Percentiles rank a stretch among this genome's conserved stretches.
Evolutionary conservation across 2,888 invertebrate species (phyloP).

Genomic region (Tachina fera): DNA sequence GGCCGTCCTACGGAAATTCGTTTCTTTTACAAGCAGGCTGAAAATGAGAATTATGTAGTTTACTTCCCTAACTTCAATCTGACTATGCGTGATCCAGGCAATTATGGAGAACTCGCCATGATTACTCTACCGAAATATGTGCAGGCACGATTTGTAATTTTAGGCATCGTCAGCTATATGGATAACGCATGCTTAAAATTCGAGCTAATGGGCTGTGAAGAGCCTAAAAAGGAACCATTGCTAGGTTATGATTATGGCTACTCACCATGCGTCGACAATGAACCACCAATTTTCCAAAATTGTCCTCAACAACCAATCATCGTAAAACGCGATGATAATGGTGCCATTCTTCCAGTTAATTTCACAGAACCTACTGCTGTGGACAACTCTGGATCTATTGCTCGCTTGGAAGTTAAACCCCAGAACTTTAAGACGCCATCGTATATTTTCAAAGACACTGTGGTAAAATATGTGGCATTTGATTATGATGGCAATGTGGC

Average conservation of each 20-base stretch:
- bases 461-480: constrained; percentile 97
- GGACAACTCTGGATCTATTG: constrained; percentile 98
- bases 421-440: constrained; percentile 95
- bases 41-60: constrained; percentile 96
- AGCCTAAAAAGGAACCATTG: constrained; percentile 91
- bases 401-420: constrained; percentile 95
- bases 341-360: constrained; percentile 94
- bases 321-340: constrained; percentile 93
- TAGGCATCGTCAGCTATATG: constrained; percentile 98
- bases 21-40: constrained; percentile 98
- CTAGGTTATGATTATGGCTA: constrained; percentile 96
- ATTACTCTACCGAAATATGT: constrained; percentile 97
- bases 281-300: constrained; percentile 97
- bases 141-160: constrained; percentile 95
- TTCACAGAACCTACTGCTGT: constrained; percentile 96
- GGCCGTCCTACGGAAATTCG: constrained; percentile 98
- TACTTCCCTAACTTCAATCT: constrained; percentile 98
- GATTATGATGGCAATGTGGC: constrained; percentile 99
- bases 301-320: constrained; percentile 96
- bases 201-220: constrained; percentile 97
- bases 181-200: constrained; percentile 98
- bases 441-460: constrained; percentile 94
- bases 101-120: constrained; percentile 98
- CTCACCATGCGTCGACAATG: constrained; percentile 97
- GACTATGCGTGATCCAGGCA: constrained; percentile 97